Evolutionary conservation across 1,140 invertebrate species (phyloP).

Genomic region (Geopemphigus sp.): DNA sequence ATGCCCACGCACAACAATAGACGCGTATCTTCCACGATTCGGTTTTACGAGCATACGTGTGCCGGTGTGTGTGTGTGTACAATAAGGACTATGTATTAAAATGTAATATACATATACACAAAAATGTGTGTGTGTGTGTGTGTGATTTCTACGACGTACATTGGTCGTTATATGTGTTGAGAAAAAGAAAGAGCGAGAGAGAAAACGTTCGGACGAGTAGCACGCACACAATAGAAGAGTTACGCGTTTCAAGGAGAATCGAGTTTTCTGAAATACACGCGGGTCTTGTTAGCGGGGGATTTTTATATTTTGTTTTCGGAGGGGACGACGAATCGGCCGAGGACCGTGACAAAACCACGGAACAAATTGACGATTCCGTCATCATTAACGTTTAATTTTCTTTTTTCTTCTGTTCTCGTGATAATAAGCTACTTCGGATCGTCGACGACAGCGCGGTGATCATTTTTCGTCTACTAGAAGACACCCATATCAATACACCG

Average conservation of each 20-base stretch:
- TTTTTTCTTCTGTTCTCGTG: not conserved
- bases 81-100: conserved; percentile 19
- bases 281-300: conserved; percentile 32
- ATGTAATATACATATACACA: not conserved
- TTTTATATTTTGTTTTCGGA: not conserved
- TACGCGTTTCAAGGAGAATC: conserved; percentile 24
- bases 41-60: not conserved
- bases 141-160: not conserved
- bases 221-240: conserved; percentile 28
- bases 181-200: not conserved
- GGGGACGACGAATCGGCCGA: not conserved
- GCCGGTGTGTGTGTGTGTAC: not conserved
- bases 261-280: conserved; percentile 38
- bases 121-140: not conserved
- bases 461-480: not conserved
- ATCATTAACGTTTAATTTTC: conserved; percentile 43
- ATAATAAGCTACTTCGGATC: not conserved
- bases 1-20: conserved; percentile 39
- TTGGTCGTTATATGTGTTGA: conserved; percentile 1
- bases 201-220: not conserved
- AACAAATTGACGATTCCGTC: conserved; percentile 43
- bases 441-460: not conserved
- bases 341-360: conserved; percentile 45
- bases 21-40: conserved; percentile 12
- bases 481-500: too few relatives aligned